These are phyloP conservation scores for Cyprinodon tularosa DNA, from an alignment of 2,113 vertebrate genomes.

Conservation along the genomic window DNA sequence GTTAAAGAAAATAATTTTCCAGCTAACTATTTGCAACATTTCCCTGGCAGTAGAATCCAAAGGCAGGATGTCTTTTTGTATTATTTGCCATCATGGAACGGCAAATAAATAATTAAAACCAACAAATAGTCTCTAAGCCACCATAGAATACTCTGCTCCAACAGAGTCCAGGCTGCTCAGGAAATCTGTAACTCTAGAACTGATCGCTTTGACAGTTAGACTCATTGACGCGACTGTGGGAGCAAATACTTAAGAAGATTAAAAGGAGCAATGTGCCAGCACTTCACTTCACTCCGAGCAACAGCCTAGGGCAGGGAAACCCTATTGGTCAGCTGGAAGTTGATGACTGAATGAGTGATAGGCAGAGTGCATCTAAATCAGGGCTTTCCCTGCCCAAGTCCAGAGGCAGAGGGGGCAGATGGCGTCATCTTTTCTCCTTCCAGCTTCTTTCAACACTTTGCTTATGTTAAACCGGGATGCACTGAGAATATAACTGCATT, in stretches of 20 bases:
- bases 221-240: conserved; percentile 54
- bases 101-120: conserved; percentile 43
- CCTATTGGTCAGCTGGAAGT: conserved; percentile 50
- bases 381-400: conserved; percentile 49
- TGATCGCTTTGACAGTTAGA: conserved; percentile 56
- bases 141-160: conserved; percentile 8
- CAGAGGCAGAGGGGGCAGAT: conserved; percentile 11
- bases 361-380: conserved; percentile 38
- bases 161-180: conserved; percentile 17
- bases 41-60: conserved; percentile 12
- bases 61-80: conserved; percentile 33
- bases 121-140: conserved; percentile 23
- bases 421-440: conserved; percentile 14
- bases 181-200: conserved; percentile 41
- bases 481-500: not conserved
- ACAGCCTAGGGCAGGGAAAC: conserved; percentile 32
- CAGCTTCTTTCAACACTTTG: not conserved
- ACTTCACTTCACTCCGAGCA: conserved; percentile 55
- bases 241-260: conserved; percentile 77
- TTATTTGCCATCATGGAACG: conserved; percentile 27
- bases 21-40: conserved; percentile 1
- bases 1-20: conserved; percentile 6
- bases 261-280: conserved; percentile 73
- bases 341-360: conserved; percentile 51
- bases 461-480: not conserved